These are phyloP conservation scores for Apodemus agrarius DNA, from an alignment of 2,797 vertebrate genomes.

Conservation along the genomic window DNA sequence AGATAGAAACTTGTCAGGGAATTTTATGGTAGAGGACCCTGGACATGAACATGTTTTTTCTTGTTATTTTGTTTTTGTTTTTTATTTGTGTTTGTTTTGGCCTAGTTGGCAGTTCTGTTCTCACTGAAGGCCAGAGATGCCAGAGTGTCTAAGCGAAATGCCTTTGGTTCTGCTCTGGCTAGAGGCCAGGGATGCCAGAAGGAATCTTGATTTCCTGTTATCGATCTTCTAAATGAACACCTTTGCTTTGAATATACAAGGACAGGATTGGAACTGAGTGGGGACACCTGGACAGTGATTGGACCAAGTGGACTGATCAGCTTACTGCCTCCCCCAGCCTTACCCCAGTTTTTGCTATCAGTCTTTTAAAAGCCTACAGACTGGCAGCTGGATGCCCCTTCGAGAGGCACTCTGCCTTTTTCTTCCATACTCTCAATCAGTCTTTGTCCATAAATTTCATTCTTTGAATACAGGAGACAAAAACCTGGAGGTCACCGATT, in stretches of 20 bases:
- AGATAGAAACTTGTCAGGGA: not conserved
- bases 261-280: not conserved
- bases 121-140: not conserved
- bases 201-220: not conserved
- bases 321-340: no score
- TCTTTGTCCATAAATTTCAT: not conserved
- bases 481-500: not conserved
- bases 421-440: not conserved
- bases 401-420: not conserved
- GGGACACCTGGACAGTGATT: not conserved
- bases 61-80: not conserved
- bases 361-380: not conserved
- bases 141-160: not conserved
- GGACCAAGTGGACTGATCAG: not conserved
- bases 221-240: not conserved
- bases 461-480: not conserved
- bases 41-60: not conserved
- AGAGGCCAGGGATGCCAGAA: not conserved
- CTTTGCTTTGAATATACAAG: not conserved
- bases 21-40: not conserved
- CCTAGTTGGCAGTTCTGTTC: not conserved
- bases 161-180: not conserved
- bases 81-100: not conserved
- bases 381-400: not conserved
- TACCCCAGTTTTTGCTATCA: not conserved